These are phyloP conservation scores for Tetanocera ferruginea DNA, from an alignment of 2,888 invertebrate genomes.

Conservation along the genomic window DNA sequence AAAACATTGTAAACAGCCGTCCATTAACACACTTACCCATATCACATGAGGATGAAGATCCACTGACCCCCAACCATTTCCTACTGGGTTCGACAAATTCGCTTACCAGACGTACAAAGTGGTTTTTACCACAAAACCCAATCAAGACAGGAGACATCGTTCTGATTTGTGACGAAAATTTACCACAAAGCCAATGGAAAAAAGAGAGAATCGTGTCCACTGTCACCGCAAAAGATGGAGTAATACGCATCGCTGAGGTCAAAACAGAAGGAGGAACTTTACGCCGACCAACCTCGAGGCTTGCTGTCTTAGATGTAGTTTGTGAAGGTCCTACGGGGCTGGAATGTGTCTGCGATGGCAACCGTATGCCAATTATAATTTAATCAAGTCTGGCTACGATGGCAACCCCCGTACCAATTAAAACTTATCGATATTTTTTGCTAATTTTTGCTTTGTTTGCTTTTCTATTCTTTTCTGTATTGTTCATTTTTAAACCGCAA, in stretches of 20 bases:
- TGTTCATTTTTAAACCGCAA: too few species aligned
- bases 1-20: not conserved
- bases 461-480: too few species aligned
- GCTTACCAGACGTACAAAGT: not conserved
- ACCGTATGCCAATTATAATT: too few species aligned
- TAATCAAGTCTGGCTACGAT: too few species aligned
- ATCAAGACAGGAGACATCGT: not conserved
- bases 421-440: too few species aligned
- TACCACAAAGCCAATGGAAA: too few species aligned
- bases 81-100: not conserved
- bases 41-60: not conserved
- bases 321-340: too few species aligned
- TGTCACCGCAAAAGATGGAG: not conserved
- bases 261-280: not conserved
- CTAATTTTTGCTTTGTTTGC: too few species aligned
- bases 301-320: not conserved
- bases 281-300: not conserved
- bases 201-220: not conserved
- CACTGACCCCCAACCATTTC: not conserved
- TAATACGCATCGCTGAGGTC: not conserved
- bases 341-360: too few species aligned
- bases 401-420: too few species aligned
- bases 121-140: not conserved
- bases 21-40: slow-evolving; percentile 31
- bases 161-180: not conserved